phyloP scores from a whole-genome alignment of 2,113 vertebrate genomes.

The Misgurnus mizolepis region DNA sequence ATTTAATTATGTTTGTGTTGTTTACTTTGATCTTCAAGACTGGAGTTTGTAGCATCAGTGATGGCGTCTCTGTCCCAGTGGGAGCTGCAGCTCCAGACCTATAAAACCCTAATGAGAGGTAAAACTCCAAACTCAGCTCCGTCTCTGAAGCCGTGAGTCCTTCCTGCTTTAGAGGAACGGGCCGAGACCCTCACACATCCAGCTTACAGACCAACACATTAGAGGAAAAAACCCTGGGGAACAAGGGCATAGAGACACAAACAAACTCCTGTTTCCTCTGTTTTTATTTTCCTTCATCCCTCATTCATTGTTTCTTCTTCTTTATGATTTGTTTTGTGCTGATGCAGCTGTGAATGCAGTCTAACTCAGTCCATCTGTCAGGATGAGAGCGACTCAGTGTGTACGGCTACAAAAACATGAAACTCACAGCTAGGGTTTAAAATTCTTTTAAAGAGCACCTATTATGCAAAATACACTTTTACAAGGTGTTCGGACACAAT shows the following conservation, averaged over 20 bases:
- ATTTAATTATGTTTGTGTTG: neutral
- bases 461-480: no score
- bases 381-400: neutral
- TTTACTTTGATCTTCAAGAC: neutral
- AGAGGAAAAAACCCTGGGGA: constrained; percentile 10
- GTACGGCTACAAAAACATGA: neutral
- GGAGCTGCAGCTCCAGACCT: neutral
- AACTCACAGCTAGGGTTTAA: neutral
- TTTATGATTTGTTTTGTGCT: constrained; percentile 23
- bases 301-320: constrained; percentile 15
- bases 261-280: constrained; percentile 36
- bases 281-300: constrained; percentile 31
- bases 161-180: constrained; percentile 26
- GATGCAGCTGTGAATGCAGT: constrained; percentile 34
- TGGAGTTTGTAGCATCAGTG: neutral
- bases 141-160: neutral
- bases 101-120: constrained; percentile 12
- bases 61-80: constrained; percentile 12
- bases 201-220: constrained; percentile 15
- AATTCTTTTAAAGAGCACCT: neutral
- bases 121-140: constrained; percentile 25
- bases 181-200: constrained; percentile 24
- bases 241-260: constrained; percentile 24
- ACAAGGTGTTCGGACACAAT: no score
- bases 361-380: constrained; percentile 35